Percentiles rank a stretch among this genome's conserved stretches.
phyloP scores from a whole-genome alignment of 1,140 invertebrate genomes.

The Platorchestia sp. region DNA sequence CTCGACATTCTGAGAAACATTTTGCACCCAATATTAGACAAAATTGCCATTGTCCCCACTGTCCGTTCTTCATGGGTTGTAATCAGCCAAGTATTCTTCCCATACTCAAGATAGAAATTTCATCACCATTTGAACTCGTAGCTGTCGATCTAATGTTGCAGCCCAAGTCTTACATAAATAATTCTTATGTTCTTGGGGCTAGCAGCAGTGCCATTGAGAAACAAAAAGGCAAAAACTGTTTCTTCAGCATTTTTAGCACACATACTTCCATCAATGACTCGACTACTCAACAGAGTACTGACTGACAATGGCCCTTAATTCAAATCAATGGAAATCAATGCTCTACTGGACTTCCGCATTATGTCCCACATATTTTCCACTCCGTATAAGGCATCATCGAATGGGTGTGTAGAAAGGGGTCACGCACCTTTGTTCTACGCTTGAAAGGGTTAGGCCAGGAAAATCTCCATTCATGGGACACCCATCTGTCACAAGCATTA shows the following conservation, averaged over 20 bases:
- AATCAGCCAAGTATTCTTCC: background rate
- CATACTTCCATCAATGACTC: background rate
- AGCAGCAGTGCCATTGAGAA: background rate
- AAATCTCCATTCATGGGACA: background rate
- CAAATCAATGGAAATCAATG: background rate
- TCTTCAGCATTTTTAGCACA: background rate
- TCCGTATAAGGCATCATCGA: constrained; percentile 34
- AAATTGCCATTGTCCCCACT: background rate
- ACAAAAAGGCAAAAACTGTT: background rate
- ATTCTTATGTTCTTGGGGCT: background rate
- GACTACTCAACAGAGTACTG: background rate
- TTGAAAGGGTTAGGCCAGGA: background rate
- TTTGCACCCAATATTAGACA: background rate
- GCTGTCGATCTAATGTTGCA: background rate
- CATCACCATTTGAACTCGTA: constrained; percentile 24
- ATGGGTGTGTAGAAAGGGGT: background rate
- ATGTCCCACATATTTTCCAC: background rate
- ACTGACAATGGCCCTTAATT: constrained; percentile 39
- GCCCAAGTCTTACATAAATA: background rate
- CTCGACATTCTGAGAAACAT: background rate
- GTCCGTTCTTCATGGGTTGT: background rate
- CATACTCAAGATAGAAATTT: background rate
- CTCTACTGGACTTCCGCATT: background rate
- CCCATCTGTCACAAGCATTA: no score
- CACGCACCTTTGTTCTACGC: background rate